Base-by-base conservation (phyloP, 1,140 invertebrate species). In the Plodia interpunctella region DNA sequence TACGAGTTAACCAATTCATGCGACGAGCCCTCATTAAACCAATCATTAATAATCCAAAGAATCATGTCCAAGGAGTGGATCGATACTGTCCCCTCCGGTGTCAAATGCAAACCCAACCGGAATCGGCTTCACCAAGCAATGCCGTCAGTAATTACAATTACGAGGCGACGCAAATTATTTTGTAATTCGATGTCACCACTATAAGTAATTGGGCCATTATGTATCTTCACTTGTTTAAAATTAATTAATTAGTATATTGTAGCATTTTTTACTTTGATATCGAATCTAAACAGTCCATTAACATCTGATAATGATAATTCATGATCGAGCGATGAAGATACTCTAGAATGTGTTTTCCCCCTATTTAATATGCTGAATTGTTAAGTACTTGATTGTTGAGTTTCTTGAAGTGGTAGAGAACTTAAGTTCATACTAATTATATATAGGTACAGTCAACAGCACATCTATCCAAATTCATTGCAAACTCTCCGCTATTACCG, bases 101-200 rank as follows among this genome's bases (percentile, higher is more conserved):
- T 74, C 72, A 63, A 64, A 63, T 74, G 60, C 55, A 66, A 66
- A 44, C 2, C 38, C n/a, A 15, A n/a, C 38, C n/a, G 38, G 35
- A 44, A 44, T 44, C 15, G 15, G 15, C 38, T 6, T 44, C 32
- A 35, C 32, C 8, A 35, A 3, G 13, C 32, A 44, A 44, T 44
- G 13, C 38, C 15, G 38, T 1, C 13, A 15, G 38, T 44, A 44
- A 44, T 44, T 44, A 44, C 38, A 15, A 44, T 44, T 44, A 44
- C 38, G 38, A 44, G 10, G 38, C 32, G 55, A 64, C 70, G 61
- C 38, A 44, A 80, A 81, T 80, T 80, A 83, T 83, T 76, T 70
- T 74, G 77, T 81, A 81, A 85, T 78, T 73, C 70, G 78, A 85
- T 60, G 72, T 75, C 70, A 74, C 67, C 62, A 32, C 38, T 66